Evolutionary conservation across 2,888 invertebrate genomes (phyloP).

Genomic region (Panorpa germanica): DNA sequence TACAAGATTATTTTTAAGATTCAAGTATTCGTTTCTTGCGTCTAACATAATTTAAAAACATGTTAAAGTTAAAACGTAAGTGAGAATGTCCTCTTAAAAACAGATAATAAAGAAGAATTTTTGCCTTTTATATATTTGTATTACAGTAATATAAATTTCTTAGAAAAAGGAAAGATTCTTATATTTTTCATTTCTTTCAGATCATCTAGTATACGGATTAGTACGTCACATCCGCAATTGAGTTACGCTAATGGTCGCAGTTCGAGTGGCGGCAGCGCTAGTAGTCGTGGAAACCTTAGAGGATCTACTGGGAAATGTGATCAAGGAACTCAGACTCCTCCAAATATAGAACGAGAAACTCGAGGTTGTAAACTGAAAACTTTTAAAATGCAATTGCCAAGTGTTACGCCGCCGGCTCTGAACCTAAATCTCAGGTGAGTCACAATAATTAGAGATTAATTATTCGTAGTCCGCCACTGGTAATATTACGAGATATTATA

Average conservation of each 20-base stretch:
- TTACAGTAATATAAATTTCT: too few relatives aligned
- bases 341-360: slow-evolving; percentile 49
- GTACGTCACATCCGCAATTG: slow-evolving; percentile 21
- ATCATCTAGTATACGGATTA: slow-evolving; percentile 16
- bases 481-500: too few relatives aligned
- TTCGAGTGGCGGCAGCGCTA: slow-evolving; percentile 19
- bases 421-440: slow-evolving; percentile 35
- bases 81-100: too few relatives aligned
- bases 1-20: too few relatives aligned
- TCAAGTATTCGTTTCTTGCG: too few relatives aligned
- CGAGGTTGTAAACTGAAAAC: slow-evolving; percentile 35
- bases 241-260: slow-evolving; percentile 24
- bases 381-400: slow-evolving; percentile 39
- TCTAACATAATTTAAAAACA: too few relatives aligned
- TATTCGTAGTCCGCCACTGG: background rate
- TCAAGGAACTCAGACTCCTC: slow-evolving; percentile 53
- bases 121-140: too few relatives aligned
- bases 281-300: slow-evolving; percentile 17
- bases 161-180: too few relatives aligned
- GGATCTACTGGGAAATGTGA: slow-evolving; percentile 24
- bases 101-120: too few relatives aligned
- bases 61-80: too few relatives aligned
- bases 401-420: slow-evolving; percentile 35
- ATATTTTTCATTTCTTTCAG: slow-evolving; percentile 10
- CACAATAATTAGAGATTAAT: background rate